phyloP scores from a whole-genome alignment of 2,888 invertebrate species.

The Colletes collaris region DNA sequence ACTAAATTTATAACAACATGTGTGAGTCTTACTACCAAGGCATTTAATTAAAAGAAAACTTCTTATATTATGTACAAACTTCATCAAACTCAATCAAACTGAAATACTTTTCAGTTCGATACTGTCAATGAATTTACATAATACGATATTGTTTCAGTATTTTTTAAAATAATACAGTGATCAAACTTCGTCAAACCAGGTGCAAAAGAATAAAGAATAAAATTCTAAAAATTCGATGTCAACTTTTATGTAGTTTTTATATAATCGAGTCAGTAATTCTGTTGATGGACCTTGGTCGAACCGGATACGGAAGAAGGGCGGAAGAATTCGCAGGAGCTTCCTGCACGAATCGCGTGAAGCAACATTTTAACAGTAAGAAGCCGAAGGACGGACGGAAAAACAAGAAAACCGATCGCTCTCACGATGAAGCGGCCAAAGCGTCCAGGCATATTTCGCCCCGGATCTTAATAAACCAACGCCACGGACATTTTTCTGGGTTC shows the following conservation, averaged over 20 bases:
- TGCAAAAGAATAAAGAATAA: too few species aligned
- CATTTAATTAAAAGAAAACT: background rate
- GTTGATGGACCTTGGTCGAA: background rate
- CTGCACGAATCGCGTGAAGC: slow-evolving; percentile 8
- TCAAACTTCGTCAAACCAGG: slow-evolving; percentile 7
- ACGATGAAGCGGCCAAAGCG: background rate
- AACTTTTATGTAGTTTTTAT: too few species aligned
- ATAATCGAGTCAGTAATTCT: too few species aligned
- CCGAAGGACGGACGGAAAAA: slow-evolving; percentile 4
- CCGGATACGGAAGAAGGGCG: slow-evolving; percentile 26
- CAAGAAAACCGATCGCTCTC: background rate
- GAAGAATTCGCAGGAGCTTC: slow-evolving; percentile 38
- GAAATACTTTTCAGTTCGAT: too few species aligned
- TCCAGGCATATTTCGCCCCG: slow-evolving; percentile 26
- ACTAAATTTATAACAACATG: too few species aligned
- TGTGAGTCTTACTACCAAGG: too few species aligned
- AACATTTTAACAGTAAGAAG: slow-evolving; percentile 26
- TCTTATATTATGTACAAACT: background rate
- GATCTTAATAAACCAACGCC: slow-evolving; percentile 36
- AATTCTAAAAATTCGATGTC: too few species aligned
- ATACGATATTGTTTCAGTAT: too few species aligned
- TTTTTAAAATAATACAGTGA: slow-evolving; percentile 1
- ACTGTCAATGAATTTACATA: too few species aligned
- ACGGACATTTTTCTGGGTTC: too few species aligned
- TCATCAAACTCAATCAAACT: background rate